Conservation (phyloP, 2,888 invertebrate species). For the Cephus spinipes region DNA sequence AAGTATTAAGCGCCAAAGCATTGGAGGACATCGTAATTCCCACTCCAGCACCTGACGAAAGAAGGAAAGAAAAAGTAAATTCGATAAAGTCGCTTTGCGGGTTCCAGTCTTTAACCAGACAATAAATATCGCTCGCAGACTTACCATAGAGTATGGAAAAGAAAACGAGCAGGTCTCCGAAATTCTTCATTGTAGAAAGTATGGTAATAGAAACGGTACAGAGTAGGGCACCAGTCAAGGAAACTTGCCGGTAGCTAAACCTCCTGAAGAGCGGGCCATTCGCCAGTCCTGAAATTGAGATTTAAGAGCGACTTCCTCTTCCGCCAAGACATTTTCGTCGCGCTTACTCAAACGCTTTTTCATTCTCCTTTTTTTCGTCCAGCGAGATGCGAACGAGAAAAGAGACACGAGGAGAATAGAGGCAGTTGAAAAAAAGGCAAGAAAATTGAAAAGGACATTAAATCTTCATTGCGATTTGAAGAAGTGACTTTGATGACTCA, state of each 20-base stretch:
- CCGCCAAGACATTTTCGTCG: background rate
- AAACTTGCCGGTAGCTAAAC: conserved; percentile 77
- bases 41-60: conserved; percentile 71
- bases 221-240: conserved; percentile 72
- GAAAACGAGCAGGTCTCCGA: conserved; percentile 73
- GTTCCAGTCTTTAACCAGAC: background rate
- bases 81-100: background rate
- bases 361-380: background rate
- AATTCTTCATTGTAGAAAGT: conserved; percentile 74
- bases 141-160: conserved; percentile 79
- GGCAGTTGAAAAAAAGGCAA: background rate
- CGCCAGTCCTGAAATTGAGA: conserved; percentile 70
- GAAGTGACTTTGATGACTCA: background rate
- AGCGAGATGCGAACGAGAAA: background rate
- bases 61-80: background rate
- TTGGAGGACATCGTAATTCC: conserved; percentile 78
- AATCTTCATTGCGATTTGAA: background rate
- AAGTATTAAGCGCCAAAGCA: conserved; percentile 79
- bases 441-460: background rate
- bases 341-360: background rate
- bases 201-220: conserved; percentile 73
- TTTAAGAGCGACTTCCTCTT: background rate
- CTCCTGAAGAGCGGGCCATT: conserved; percentile 79
- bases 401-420: background rate
- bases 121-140: conserved; percentile 28